Conservation (phyloP, 1,140 invertebrate species). For the Battus philenor region DNA sequence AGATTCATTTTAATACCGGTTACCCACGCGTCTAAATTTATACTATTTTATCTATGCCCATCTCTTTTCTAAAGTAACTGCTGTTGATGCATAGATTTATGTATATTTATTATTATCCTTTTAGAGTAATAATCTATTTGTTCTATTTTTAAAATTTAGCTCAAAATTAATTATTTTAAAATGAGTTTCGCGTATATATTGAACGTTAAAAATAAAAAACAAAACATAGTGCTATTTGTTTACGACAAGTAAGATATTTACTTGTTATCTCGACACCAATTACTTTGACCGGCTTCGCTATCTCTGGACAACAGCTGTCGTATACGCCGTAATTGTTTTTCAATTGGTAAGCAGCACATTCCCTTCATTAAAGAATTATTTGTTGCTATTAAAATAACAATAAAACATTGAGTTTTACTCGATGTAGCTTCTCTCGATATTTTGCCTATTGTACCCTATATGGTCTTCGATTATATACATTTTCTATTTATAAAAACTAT, state of each 20-base stretch:
- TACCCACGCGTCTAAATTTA: slow-evolving; percentile 16
- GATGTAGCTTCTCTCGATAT: no score
- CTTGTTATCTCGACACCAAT: slow-evolving; percentile 38
- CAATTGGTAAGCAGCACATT: slow-evolving; percentile 25
- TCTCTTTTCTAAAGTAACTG: slow-evolving; percentile 5
- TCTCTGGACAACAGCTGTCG: slow-evolving; percentile 24
- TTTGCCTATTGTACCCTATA: no score
- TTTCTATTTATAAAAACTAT: no score
- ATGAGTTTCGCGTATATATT: neutral
- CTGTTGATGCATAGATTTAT: slow-evolving; percentile 14
- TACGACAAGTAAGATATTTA: slow-evolving; percentile 15
- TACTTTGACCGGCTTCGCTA: slow-evolving; percentile 36
- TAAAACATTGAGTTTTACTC: neutral
- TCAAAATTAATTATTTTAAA: neutral
- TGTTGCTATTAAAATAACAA: neutral
- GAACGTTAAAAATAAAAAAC: neutral
- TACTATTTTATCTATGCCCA: slow-evolving; percentile 10
- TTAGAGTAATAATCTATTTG: no score
- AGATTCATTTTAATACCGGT: slow-evolving; percentile 16
- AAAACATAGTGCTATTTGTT: slow-evolving; percentile 15
- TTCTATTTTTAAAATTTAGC: no score
- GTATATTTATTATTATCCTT: no score
- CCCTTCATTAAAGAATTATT: slow-evolving; percentile 10
- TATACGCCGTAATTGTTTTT: slow-evolving; percentile 34
- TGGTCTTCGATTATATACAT: no score